Evolutionary conservation across 2,888 invertebrate species (phyloP).

Genomic region (Heliconius erato): DNA sequence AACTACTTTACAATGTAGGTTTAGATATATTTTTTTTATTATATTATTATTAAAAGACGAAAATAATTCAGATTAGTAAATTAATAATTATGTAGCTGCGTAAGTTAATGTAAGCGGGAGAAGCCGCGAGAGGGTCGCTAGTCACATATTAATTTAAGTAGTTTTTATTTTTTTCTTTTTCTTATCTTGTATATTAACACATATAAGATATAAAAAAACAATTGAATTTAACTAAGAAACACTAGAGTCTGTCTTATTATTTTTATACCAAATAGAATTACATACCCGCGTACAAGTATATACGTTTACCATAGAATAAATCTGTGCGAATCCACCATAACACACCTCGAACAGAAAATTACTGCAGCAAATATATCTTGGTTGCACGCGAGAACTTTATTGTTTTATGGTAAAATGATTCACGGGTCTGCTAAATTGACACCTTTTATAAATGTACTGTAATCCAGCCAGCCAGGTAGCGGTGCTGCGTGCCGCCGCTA

Average conservation of each 20-base stretch:
- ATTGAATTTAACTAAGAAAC: not conserved
- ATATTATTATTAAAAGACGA: too few species aligned
- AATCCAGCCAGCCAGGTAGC: slow-evolving; percentile 54
- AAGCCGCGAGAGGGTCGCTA: too few species aligned
- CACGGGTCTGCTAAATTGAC: slow-evolving; percentile 22
- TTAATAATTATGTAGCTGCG: too few species aligned
- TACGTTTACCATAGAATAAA: not conserved
- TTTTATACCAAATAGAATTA: not conserved
- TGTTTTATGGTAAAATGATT: not conserved
- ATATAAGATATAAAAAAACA: not conserved
- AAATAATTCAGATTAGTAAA: too few species aligned
- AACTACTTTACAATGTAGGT: too few species aligned
- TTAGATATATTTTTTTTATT: too few species aligned
- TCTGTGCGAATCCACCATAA: not conserved
- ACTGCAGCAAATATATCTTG: not conserved
- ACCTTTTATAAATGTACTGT: slow-evolving; percentile 51
- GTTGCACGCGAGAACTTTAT: slow-evolving; percentile 10
- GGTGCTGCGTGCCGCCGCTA: slow-evolving; percentile 67
- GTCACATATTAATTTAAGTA: too few species aligned
- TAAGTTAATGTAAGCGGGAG: too few species aligned
- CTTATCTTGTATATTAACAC: too few species aligned
- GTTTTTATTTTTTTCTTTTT: too few species aligned
- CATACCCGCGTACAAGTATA: not conserved
- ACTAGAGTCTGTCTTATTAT: not conserved
- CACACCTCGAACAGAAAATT: not conserved